Evolutionary conservation across 2,797 vertebrate species (phyloP).

Genomic region (Clarias fuscus): DNA sequence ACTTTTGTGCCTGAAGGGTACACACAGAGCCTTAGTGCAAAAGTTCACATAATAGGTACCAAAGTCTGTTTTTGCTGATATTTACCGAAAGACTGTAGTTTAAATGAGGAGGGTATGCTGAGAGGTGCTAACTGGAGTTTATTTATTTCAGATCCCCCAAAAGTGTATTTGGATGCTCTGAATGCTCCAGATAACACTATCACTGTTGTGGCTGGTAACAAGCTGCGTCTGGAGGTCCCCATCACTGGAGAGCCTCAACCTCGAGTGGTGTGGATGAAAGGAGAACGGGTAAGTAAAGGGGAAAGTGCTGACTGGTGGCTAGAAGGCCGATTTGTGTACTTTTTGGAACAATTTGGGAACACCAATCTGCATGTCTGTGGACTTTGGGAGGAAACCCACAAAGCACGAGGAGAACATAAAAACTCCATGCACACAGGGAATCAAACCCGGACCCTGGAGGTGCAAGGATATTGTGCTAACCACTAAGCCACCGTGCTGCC

Average conservation of each 20-base stretch:
- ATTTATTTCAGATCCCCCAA: constrained; percentile 85
- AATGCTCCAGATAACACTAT: constrained; percentile 89
- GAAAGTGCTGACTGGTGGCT: background rate
- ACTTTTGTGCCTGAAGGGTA: constrained; percentile 95
- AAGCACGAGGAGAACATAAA: too few relatives aligned
- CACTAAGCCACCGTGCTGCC: too few relatives aligned
- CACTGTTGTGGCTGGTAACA: constrained; percentile 92
- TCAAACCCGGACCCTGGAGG: too few relatives aligned
- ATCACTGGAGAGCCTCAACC: constrained; percentile 91
- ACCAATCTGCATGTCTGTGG: too few relatives aligned
- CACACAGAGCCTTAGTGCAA: constrained; percentile 83
- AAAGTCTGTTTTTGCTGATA: background rate
- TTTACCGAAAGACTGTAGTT: background rate
- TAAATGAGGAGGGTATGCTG: background rate
- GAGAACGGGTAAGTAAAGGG: constrained; percentile 84
- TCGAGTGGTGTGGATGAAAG: constrained; percentile 92
- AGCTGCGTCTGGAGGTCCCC: constrained; percentile 93
- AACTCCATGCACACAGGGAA: too few relatives aligned
- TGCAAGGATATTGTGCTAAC: too few relatives aligned
- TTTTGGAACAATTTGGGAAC: too few relatives aligned
- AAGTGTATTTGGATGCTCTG: constrained; percentile 86
- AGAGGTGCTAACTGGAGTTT: background rate
- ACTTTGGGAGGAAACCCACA: too few relatives aligned
- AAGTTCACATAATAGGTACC: constrained; percentile 91
- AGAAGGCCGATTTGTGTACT: background rate